These are phyloP conservation scores for Schizaphis graminum DNA, from an alignment of 2,888 invertebrate genomes.

Conservation along the genomic window DNA sequence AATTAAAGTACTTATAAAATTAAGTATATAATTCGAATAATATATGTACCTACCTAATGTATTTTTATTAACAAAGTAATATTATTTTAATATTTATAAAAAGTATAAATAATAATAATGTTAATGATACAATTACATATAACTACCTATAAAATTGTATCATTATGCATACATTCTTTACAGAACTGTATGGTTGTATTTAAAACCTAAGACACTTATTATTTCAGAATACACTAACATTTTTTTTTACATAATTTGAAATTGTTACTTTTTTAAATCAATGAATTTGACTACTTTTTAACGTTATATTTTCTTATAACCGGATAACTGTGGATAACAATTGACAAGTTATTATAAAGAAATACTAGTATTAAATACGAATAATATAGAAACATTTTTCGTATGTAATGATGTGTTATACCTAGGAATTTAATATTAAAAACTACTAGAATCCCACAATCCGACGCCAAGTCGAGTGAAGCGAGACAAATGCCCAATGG, in stretches of 20 bases:
- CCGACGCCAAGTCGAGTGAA: not conserved
- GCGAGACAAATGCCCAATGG: not conserved
- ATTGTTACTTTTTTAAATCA: too few species aligned
- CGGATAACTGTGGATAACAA: not conserved
- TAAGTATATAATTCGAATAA: not conserved
- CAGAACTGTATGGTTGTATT: too few species aligned
- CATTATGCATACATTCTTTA: too few species aligned
- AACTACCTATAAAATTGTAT: too few species aligned
- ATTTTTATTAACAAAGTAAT: not conserved
- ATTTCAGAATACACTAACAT: too few species aligned
- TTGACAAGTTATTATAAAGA: not conserved
- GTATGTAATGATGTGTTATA: not conserved
- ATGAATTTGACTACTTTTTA: too few species aligned
- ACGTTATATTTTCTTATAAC: too few species aligned
- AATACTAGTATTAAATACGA: not conserved
- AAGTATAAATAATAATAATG: not conserved
- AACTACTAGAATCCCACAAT: not conserved
- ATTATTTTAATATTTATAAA: not conserved
- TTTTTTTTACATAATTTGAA: too few species aligned
- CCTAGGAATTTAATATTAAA: not conserved
- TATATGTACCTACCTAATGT: not conserved
- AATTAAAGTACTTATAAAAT: not conserved
- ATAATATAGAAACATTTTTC: not conserved
- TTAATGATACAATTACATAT: too few species aligned
- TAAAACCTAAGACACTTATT: too few species aligned